These are phyloP conservation scores for Hyposoter didymator DNA, from an alignment of 2,888 invertebrate genomes.

Conservation along the genomic window DNA sequence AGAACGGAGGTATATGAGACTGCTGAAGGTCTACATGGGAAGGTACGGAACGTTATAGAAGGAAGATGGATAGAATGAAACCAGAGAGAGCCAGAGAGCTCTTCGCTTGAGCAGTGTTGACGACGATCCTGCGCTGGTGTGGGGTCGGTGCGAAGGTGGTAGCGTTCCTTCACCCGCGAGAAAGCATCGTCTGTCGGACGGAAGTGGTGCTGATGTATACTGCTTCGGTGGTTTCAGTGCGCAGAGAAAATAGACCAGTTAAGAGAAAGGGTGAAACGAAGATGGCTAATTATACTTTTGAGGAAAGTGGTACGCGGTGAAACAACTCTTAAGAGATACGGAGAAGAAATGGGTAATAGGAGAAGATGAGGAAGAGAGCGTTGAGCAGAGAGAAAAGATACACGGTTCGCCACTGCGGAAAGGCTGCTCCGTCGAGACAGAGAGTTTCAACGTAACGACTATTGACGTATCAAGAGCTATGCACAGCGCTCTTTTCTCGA, in stretches of 20 bases:
- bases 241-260: slow-evolving; percentile 17
- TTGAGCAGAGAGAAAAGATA: slow-evolving; percentile 10
- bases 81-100: slow-evolving; percentile 12
- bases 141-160: slow-evolving; percentile 1
- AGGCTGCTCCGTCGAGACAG: slow-evolving; percentile 55
- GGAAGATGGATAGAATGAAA: slow-evolving; percentile 51
- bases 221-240: background rate
- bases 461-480: slow-evolving; percentile 72
- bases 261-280: slow-evolving; percentile 45
- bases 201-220: slow-evolving; percentile 53
- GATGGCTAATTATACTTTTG: slow-evolving; percentile 63
- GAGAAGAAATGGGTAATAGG: slow-evolving; percentile 39
- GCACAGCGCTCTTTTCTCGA: slow-evolving; percentile 24
- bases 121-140: slow-evolving; percentile 1
- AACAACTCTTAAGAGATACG: slow-evolving; percentile 59
- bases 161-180: slow-evolving; percentile 31
- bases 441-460: slow-evolving; percentile 72
- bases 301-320: slow-evolving; percentile 53
- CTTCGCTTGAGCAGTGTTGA: slow-evolving; percentile 37
- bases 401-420: slow-evolving; percentile 19
- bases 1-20: slow-evolving; percentile 1
- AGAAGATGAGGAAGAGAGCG: slow-evolving; percentile 31
- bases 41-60: slow-evolving; percentile 47
- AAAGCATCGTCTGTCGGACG: slow-evolving; percentile 40
- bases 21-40: background rate